A percentile compares a stretch with the other conserved stretches of the same genome.
Evolutionary conservation across 2,113 vertebrate genomes (phyloP).

Genomic region (Oxyura jamaicensis): DNA sequence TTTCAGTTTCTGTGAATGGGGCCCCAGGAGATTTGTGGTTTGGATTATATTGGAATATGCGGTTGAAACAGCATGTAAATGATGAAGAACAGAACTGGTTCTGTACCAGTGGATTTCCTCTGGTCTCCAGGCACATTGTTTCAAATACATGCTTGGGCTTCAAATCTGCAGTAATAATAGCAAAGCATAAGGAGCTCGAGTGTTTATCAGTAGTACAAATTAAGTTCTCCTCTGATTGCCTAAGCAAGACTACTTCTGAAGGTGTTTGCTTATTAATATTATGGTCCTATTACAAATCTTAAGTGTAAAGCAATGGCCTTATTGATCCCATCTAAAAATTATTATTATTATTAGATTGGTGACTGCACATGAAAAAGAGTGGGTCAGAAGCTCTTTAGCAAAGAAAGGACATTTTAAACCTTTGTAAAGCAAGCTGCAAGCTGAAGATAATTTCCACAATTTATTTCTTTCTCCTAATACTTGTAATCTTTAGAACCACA

Average conservation of each 20-base stretch:
- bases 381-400: conserved; percentile 33
- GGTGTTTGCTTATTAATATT: conserved; percentile 49
- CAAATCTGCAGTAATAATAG: conserved; percentile 4
- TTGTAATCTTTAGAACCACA: conserved; percentile 69
- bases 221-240: conserved; percentile 27
- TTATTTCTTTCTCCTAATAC: conserved; percentile 60
- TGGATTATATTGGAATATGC: background rate
- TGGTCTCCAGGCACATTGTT: background rate
- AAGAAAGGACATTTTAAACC: conserved; percentile 65
- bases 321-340: conserved; percentile 53
- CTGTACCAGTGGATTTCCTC: background rate
- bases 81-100: background rate
- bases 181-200: background rate
- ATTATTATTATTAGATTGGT: conserved; percentile 55
- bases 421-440: conserved; percentile 74
- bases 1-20: conserved; percentile 5
- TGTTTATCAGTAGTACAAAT: conserved; percentile 34
- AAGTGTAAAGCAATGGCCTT: conserved; percentile 44
- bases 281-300: conserved; percentile 54
- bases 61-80: conserved; percentile 30
- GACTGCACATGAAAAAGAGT: conserved; percentile 58
- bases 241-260: conserved; percentile 44
- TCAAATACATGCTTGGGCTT: conserved; percentile 13
- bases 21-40: background rate
- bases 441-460: conserved; percentile 74